Percentiles rank a stretch among this genome's conserved stretches.
Conservation (phyloP, 1,140 invertebrate species). For the Drosophila pruinosa region DNA sequence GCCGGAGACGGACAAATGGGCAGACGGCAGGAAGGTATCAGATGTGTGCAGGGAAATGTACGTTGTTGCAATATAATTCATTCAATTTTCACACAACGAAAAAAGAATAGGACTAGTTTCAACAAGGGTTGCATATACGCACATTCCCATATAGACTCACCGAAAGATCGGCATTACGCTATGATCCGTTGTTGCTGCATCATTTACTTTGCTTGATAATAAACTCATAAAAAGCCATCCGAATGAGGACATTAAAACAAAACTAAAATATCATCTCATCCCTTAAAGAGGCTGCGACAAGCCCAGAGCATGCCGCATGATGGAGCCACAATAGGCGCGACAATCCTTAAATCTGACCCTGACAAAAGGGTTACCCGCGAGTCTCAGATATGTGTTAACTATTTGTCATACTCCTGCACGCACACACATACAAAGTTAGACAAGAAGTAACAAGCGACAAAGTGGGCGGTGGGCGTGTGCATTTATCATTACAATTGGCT, state of each 20-base stretch:
- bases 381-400: conserved; percentile 18
- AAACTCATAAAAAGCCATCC: conserved; percentile 78
- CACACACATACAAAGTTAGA: conserved; percentile 10
- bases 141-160: conserved; percentile 12
- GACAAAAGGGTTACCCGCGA: conserved; percentile 24
- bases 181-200: conserved; percentile 25
- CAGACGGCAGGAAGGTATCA: neutral
- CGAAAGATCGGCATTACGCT: no score
- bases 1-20: conserved; percentile 10
- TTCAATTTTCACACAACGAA: conserved; percentile 34
- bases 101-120: neutral
- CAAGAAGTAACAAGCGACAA: conserved; percentile 8
- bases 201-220: conserved; percentile 65
- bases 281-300: conserved; percentile 30
- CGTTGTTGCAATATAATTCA: conserved; percentile 38
- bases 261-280: conserved; percentile 76
- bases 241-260: conserved; percentile 73
- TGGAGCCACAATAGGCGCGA: conserved; percentile 48
- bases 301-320: conserved; percentile 57
- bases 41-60: conserved; percentile 10
- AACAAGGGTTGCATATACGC: conserved; percentile 25
- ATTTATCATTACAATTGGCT: conserved; percentile 69
- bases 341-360: conserved; percentile 16
- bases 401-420: conserved; percentile 31
- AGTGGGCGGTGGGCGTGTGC: conserved; percentile 59